Base-by-base conservation (phyloP, 2,113 vertebrate species). In the Dunckerocampus dactyliophorus region DNA sequence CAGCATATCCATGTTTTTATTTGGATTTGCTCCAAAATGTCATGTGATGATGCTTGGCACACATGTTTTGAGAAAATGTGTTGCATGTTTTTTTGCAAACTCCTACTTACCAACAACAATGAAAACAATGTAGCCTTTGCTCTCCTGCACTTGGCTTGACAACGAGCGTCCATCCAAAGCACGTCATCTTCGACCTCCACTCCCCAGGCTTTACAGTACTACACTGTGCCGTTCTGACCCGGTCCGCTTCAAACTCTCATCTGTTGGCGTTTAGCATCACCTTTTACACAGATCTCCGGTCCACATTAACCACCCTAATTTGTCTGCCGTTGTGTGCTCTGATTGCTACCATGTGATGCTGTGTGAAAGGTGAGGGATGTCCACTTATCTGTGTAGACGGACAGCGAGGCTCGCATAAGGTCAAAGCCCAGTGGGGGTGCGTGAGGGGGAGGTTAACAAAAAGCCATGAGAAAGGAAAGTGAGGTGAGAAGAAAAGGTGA, bases 261-360 rank as follows among this genome's bases (percentile, higher is more conserved):
- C 89, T 90, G 89, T 81, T 84, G 85, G 73, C 82, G 70, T 86
- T 90, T 90, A 90, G 80, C 83, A 75, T 72, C 67, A 75, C 89
- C 86, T 85, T 82, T 31, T 68, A 67, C 65, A 34, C 87, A 80
- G 81, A 85, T 88, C 85, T 85, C 83, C 87, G 79, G 83, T 85
- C 76, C 48, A 82, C 82, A 86, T 86, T 88, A 88, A 87, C 83
- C 80, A 72, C 79, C 74, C 87, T 88, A 89, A 89, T 90, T 90
- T 90, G 87, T 89, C 88, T 87, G 89, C 82, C 77, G 67, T 86
- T 84, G 82, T 80, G 80, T 73, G 67, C 83, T 76, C 80, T 89
- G 87, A 90, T 90, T 89, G 87, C 69, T 86, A 83, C 84, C 88
- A 89, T 84, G 84, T 89, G 88, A 90, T 48, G 72, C 58, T 67